These are phyloP conservation scores for Drosophila bocki DNA, from an alignment of 1,140 invertebrate genomes.

Conservation along the genomic window DNA sequence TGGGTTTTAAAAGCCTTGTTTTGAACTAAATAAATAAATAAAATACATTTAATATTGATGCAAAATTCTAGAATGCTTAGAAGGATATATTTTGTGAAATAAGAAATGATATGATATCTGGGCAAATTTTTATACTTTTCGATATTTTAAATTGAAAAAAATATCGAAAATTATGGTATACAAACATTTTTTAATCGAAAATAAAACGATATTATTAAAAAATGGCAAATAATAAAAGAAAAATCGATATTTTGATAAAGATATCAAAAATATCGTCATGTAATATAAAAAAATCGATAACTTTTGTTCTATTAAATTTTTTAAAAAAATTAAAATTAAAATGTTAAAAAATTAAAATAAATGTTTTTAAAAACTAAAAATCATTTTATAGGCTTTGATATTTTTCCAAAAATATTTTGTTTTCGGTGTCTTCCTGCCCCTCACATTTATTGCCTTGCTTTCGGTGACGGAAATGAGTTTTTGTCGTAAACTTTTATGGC, in stretches of 20 bases:
- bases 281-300: too few relatives aligned
- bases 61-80: neutral
- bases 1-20: neutral
- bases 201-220: too few relatives aligned
- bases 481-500: conserved; percentile 83
- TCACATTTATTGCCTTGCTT: conserved; percentile 72
- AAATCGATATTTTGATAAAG: too few relatives aligned
- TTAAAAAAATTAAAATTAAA: too few relatives aligned
- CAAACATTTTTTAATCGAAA: too few relatives aligned
- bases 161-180: neutral
- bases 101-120: too few relatives aligned
- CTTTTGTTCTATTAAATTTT: too few relatives aligned
- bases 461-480: conserved; percentile 81
- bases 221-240: too few relatives aligned
- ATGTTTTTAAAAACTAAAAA: too few relatives aligned
- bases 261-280: too few relatives aligned
- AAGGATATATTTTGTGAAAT: neutral
- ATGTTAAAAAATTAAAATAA: too few relatives aligned
- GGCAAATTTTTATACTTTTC: neutral
- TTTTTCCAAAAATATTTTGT: neutral
- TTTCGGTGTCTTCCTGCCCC: conserved; percentile 1
- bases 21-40: neutral
- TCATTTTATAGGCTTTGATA: neutral
- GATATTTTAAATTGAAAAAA: neutral
- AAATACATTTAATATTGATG: accelerated